Base-by-base conservation (phyloP, 2,888 invertebrate species). In the Torymus auratus region DNA sequence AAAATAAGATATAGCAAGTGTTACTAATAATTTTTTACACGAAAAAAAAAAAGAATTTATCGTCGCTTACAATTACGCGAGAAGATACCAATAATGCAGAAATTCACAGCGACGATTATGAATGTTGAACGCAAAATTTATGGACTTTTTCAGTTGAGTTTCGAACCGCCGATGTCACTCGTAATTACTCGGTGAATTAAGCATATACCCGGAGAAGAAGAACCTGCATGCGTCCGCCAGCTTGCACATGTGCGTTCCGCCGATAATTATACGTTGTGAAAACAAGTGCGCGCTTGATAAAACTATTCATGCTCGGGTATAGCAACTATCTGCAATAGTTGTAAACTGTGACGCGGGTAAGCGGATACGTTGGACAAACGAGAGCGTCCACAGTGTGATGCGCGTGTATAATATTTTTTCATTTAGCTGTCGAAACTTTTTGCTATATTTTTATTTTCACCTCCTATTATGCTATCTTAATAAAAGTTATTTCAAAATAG, bases 191-290 rank as follows among this genome's bases (percentile, higher is more conserved):
- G 56, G 60, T 61, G 82, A 74, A 74, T 64, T 52, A 15, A 69
- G 65, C 70, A 23, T 3, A 20, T 62, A 58, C 23, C 17, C 61
- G 17, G 23, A 41, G 55, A 62, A 56, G 62, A 68, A 50, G 64
- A 65, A 69, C 23, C 56, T 20, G 20, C 15, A 11, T 41, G 41
- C 7, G 41, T 7, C 7, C 41, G 41, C 41, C 7, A 41, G 41
- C 7, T 4, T n/a, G 41, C 28, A 61, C 53, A 13, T 20, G 53
- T 41, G 52, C 20, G n/a, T 73, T 56, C 41, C 13, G 15, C 83
- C 85, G 83, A 85, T 85, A 87, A 87, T 88, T 86, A 85, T 83
- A 41, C 41, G 83, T 83, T 84, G 80, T 82, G 84, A 81, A 84
- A 85, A 84, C 84, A 85, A 84, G 58, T 64, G 84, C 81, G 84